Evolutionary conservation across 2,113 vertebrate species (phyloP).

Genomic region (Tylochromis polylepis): DNA sequence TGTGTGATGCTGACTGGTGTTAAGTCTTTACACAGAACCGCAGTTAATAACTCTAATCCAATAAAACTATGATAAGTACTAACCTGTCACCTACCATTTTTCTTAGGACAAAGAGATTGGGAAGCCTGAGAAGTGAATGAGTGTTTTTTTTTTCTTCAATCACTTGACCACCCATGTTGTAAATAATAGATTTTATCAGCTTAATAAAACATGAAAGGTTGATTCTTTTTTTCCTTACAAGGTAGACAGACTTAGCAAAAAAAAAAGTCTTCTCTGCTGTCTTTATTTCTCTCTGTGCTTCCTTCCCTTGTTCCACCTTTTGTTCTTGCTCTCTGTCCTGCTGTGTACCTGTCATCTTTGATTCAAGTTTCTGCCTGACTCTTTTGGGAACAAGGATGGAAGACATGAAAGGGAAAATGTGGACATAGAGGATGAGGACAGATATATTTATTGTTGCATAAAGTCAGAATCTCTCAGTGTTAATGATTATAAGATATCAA

Average conservation of each 20-base stretch:
- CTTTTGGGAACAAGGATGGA: not conserved
- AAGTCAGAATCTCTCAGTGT: not conserved
- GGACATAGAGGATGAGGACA: not conserved
- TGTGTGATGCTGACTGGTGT: not conserved
- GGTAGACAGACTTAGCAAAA: not conserved
- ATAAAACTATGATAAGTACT: not conserved
- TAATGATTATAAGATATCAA: constrained; percentile 1
- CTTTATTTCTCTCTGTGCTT: not conserved
- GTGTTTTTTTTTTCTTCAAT: not conserved
- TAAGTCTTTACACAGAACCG: not conserved
- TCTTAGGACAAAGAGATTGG: not conserved
- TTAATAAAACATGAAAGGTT: constrained; percentile 40
- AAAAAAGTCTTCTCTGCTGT: not conserved
- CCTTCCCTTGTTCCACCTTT: not conserved
- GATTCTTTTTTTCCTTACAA: not conserved
- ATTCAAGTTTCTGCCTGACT: constrained; percentile 19
- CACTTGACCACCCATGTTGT: constrained; percentile 16
- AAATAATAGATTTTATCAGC: constrained; percentile 26
- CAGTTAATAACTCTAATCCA: not conserved
- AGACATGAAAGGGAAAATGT: not conserved
- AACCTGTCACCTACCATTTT: not conserved
- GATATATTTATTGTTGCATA: constrained; percentile 5
- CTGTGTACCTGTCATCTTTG: constrained; percentile 32
- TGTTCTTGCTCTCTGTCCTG: constrained; percentile 14
- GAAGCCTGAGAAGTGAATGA: not conserved